These are phyloP conservation scores for Carcina quercana DNA, from an alignment of 2,888 invertebrate species.

Conservation along the genomic window DNA sequence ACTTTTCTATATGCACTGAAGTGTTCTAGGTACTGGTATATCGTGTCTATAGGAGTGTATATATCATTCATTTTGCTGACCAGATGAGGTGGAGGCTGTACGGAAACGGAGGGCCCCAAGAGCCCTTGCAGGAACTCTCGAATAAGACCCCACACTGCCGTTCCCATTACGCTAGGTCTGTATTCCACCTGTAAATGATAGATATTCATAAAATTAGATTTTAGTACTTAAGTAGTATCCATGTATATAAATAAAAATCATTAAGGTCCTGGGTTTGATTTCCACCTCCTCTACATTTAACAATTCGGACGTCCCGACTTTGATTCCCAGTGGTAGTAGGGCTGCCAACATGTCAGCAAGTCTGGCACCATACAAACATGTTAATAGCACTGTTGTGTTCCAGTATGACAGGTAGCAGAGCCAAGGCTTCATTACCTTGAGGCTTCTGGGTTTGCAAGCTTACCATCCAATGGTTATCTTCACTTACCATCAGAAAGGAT, in stretches of 20 bases:
- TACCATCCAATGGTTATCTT: too few relatives aligned
- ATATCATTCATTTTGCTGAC: conserved; percentile 86
- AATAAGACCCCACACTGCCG: conserved; percentile 92
- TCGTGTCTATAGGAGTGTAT: conserved; percentile 93
- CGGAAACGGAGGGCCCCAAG: conserved; percentile 83
- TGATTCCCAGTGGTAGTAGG: too few relatives aligned
- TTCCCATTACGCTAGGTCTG: conserved; percentile 90
- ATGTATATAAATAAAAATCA: background rate
- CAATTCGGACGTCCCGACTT: too few relatives aligned
- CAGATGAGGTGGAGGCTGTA: conserved; percentile 83
- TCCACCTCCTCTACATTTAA: too few relatives aligned
- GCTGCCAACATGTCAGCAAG: too few relatives aligned
- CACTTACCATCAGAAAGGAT: too few relatives aligned
- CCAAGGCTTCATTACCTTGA: too few relatives aligned
- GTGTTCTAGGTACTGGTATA: conserved; percentile 95
- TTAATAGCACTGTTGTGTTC: too few relatives aligned
- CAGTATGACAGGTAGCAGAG: too few relatives aligned
- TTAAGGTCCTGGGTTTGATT: too few relatives aligned
- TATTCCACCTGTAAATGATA: conserved; percentile 85
- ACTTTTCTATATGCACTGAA: conserved; percentile 91
- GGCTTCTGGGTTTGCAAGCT: too few relatives aligned
- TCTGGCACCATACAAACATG: too few relatives aligned
- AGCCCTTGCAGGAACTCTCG: conserved; percentile 94
- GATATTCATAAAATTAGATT: background rate
- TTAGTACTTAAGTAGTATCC: background rate